Evolutionary conservation across 2,113 vertebrate species (phyloP), one percentile per base, ranked within the genome.

Genomic region (Dromas ardeola): DNA sequence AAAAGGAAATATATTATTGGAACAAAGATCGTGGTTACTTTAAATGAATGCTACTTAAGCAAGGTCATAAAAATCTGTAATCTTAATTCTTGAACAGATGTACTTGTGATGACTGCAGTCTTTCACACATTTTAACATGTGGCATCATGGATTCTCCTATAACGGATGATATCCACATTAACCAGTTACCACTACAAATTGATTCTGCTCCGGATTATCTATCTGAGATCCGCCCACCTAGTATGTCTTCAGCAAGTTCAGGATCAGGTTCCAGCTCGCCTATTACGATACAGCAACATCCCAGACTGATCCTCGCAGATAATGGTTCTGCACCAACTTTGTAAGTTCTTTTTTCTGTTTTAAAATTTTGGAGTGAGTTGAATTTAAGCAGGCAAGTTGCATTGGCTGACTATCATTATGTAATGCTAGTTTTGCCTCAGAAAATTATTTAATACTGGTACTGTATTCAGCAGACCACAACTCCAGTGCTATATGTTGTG

Each of bases 81-180:
- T 87, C 71, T 95, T 84, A 69, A 71, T 94, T 96, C 88, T 95
- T 93, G 20, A 83, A 58, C 98, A 99, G 99, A 96, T 99, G 99
- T 97, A 99, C 99, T 32, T 99, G 99, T 84, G 99, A 99, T 38
- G 99, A 99, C 98, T 99, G 99, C 97, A 99, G 99, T 95, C 99
- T 99, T 80, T 99, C 99, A 26, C 99, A 99, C 98, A 99, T 99
- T 97, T 98, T 99, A 94, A 99, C 99, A 0, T 99, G 99, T 87
- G 99, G 99, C 89, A 99, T 99, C 97, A 99, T 99, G 99, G 99
- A 99, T 81, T 98, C 99, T n/a, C 99, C 99, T 9, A 98, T 99
- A 52, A 96, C 99, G 5, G 99, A 99, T 62, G 99, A 99, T 96
- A 98, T 99, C 92, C 99, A 99, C 96, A 98, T 99, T 79, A 98